Percentiles rank a stretch among this genome's conserved stretches.
Evolutionary conservation across 2,888 invertebrate species (phyloP).

Genomic region (Epirrhoe alternata): DNA sequence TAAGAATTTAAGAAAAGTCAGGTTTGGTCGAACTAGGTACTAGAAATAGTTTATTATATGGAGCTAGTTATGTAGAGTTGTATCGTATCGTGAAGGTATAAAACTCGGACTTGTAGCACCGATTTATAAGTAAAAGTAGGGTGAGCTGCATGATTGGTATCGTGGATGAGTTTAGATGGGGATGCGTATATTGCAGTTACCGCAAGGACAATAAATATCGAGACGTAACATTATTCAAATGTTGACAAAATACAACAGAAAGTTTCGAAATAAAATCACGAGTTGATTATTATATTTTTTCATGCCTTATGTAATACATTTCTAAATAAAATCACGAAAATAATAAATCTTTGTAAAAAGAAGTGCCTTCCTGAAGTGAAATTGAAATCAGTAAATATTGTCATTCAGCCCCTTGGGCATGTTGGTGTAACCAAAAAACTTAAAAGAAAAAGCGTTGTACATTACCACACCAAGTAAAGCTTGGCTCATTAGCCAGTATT

Average conservation of each 20-base stretch:
- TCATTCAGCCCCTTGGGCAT: not conserved
- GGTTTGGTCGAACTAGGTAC: too few relatives aligned
- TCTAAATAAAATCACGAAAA: too few relatives aligned
- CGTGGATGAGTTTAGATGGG: conserved; percentile 23
- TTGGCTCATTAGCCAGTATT: conserved; percentile 9
- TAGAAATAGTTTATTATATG: too few relatives aligned
- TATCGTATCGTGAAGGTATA: not conserved
- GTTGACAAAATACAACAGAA: not conserved
- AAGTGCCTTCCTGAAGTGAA: too few relatives aligned
- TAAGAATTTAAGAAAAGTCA: too few relatives aligned
- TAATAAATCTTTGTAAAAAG: too few relatives aligned
- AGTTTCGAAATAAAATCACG: not conserved
- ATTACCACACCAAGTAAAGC: conserved; percentile 9
- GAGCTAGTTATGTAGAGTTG: too few relatives aligned
- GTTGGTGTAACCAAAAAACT: not conserved
- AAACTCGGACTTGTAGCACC: not conserved
- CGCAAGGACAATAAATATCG: conserved; percentile 4
- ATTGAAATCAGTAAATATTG: too few relatives aligned
- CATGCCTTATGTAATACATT: too few relatives aligned
- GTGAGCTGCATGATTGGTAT: conserved; percentile 34
- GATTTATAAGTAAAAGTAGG: conserved; percentile 30
- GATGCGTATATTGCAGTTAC: conserved; percentile 34
- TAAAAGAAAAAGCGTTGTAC: not conserved
- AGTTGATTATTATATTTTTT: too few relatives aligned
- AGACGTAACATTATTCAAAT: conserved; percentile 7